Evolutionary conservation across 2,888 invertebrate species (phyloP), one percentile per base, ranked within the genome.

Genomic region (Sycophila texana): DNA sequence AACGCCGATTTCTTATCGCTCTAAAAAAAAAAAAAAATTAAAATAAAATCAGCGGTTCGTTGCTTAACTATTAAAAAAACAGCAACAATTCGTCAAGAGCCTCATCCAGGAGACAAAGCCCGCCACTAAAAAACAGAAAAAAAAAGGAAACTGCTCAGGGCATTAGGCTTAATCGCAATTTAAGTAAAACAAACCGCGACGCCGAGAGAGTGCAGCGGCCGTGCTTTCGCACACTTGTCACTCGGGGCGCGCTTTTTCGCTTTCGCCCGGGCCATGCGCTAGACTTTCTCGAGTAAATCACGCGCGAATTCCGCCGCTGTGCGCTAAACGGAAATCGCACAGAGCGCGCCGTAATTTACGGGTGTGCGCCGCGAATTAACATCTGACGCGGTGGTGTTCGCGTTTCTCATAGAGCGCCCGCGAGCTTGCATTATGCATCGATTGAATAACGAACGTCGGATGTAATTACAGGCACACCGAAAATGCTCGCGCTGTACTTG

Each of bases 191-290:
- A 61, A 20, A 60, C 30, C 30, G 60, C 58, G 65, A 39, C n/a
- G 16, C 20, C 10, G 16, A 14, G 22, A 49, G 10, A 60, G 60
- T 57, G 47, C 30, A 71, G 47, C 71, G 10, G 58, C 51, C 20
- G 30, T 82, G 78, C 84, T 85, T 85, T 85, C 84, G 66, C 77
- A 77, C 72, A 57, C 66, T 58, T 63, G 66, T 66, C 77, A 58
- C 66, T 39, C 71, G 71, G 18, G 49, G 7, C n/a, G 53, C 60
- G 55, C 49, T 47, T 13, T 61, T 68, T 58, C 39, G 57, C 65
- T 61, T 75, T 75, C 61, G 57, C 68, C 53, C 65, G 20, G 26
- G 18, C n/a, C 39, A n/a, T 2, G 47, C 67, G 22, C 39, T 12
- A 14, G 49, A 76, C 70, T 76, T 71, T 71, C 76, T 68, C 68